Percentiles rank a stretch among this genome's conserved stretches.
phyloP scores from a whole-genome alignment of 2,888 invertebrate species.

The Uropetala carovei region DNA sequence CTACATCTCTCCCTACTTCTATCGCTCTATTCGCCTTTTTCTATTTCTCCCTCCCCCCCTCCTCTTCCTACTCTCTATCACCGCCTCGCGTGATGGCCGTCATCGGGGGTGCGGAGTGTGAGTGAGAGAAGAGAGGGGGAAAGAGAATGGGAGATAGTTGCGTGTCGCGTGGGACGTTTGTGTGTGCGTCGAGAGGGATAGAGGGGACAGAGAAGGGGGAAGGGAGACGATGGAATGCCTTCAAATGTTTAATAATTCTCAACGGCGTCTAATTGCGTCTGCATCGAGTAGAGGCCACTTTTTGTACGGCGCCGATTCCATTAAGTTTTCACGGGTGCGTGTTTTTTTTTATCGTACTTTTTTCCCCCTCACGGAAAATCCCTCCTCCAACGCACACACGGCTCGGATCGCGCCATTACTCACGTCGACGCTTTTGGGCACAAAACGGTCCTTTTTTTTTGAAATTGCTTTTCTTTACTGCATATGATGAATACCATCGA shows the following conservation, averaged over 20 bases:
- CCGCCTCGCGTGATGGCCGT: background rate
- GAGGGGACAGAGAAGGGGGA: constrained; percentile 10
- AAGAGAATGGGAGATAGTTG: constrained; percentile 60
- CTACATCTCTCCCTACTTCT: background rate
- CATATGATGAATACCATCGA: no score
- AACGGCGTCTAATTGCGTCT: constrained; percentile 57
- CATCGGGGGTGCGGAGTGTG: constrained; percentile 13
- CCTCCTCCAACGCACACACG: constrained; percentile 9
- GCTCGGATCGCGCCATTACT: background rate
- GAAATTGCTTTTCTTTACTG: background rate
- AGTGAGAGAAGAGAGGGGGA: constrained; percentile 54
- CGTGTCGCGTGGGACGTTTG: background rate
- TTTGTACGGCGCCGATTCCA: constrained; percentile 60
- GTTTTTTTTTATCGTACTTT: constrained; percentile 40
- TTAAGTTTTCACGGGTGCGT: constrained; percentile 54
- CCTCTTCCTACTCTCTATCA: background rate
- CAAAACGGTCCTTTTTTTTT: background rate
- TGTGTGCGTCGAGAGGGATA: background rate
- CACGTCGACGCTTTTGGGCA: background rate
- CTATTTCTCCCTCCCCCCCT: background rate
- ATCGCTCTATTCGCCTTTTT: background rate
- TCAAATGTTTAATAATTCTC: constrained; percentile 61
- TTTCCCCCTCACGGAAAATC: background rate
- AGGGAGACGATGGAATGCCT: constrained; percentile 61
- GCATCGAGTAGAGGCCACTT: constrained; percentile 21